phyloP scores from a whole-genome alignment of 2,113 vertebrate species.

The Lonchura striata region DNA sequence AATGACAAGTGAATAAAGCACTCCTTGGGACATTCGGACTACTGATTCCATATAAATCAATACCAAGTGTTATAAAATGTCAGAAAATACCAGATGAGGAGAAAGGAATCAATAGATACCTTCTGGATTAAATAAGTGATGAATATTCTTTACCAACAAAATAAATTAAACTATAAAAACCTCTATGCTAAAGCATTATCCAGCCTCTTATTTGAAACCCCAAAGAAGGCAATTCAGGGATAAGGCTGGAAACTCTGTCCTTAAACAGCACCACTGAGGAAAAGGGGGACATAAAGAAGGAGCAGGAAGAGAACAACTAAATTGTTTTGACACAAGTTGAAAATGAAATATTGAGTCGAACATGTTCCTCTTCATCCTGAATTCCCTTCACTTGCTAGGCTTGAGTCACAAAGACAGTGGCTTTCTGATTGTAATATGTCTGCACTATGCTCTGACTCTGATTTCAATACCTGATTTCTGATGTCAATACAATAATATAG shows the following conservation, averaged over 20 bases:
- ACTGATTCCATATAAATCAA: conserved; percentile 87
- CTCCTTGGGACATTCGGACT: conserved; percentile 81
- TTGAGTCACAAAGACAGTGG: background rate
- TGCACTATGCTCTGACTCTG: background rate
- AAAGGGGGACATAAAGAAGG: background rate
- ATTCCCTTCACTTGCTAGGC: background rate
- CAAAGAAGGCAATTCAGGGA: conserved; percentile 38
- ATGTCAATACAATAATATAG: background rate
- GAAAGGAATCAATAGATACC: conserved; percentile 85
- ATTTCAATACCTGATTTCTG: background rate
- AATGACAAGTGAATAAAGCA: conserved; percentile 88
- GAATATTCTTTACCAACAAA: conserved; percentile 87
- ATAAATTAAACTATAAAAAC: conserved; percentile 79
- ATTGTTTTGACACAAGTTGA: conserved; percentile 11
- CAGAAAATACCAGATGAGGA: conserved; percentile 91
- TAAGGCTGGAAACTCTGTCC: background rate
- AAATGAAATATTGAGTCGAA: conserved; percentile 46
- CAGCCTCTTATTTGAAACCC: conserved; percentile 39
- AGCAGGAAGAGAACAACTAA: background rate
- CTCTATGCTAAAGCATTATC: conserved; percentile 41
- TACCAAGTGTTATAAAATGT: conserved; percentile 85
- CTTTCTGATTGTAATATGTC: background rate
- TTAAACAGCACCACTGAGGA: background rate
- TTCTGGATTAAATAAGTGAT: conserved; percentile 85
- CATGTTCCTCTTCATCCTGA: conserved; percentile 5